Evolutionary conservation across 1,140 invertebrate species (phyloP), one percentile per base, ranked within the genome.

Genomic region (Calosoma granatense): DNA sequence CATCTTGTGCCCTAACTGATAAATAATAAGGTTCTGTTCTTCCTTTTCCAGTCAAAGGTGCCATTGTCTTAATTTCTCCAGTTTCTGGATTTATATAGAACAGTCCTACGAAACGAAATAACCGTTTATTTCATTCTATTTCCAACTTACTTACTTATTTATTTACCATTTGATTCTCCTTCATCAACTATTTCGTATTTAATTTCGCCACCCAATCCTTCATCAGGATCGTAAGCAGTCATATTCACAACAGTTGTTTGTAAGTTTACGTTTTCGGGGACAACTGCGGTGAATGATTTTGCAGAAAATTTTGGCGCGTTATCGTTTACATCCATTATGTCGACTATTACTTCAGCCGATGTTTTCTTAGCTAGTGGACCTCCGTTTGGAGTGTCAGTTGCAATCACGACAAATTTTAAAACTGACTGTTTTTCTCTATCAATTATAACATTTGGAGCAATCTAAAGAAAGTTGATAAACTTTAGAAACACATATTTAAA

Each of bases 321-420:
- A 60, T 94, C 90, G 64, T 94, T 92, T 0, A 90, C 84, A 68
- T 92, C 89, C 0, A 87, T 67, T 2, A 93, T 79, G 61, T 88
- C 84, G 2, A 92, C 77, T 0, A 79, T 76, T 0, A 91, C 75
- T 59, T 82, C 70, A 1, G 78, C 81, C 19, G 79, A 73, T 19
- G 79, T 79, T 55, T 79, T 78, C 54, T 86, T 81, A 23, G 72
- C 67, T 0, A 79, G 78, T 0, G 76, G 77, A 2, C 82, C 81
- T 1, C 80, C 81, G 47, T 73, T 70, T 0, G 85, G 85, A 6
- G 81, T 86, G 64, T 92, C 90, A 9, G 81, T 78, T 0, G 89
- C 89, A 58, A 84, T 80, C 1, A 88, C 80, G 60, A 82, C 80
- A 19, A 92, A 72, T 14, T 79, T 75, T 20, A 90, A 73, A 0